A percentile compares a stretch with the other conserved stretches of the same genome.
Conservation (phyloP, 2,113 vertebrate species). For the Bolborhynchus lineola region DNA sequence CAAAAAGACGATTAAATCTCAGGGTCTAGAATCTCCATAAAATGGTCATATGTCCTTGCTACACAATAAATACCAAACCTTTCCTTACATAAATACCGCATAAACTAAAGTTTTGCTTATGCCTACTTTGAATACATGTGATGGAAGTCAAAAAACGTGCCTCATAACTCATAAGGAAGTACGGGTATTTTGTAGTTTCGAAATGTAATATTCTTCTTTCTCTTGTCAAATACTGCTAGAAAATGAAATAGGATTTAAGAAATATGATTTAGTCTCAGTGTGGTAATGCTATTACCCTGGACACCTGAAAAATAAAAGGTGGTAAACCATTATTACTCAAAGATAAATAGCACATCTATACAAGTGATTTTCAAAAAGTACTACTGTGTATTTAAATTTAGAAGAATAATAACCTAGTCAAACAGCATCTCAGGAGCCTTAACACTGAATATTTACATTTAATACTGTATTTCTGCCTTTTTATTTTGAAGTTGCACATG, state of each 20-base stretch:
- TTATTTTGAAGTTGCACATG: not conserved
- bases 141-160: not conserved
- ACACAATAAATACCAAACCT: not conserved
- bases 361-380: not conserved
- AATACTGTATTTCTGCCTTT: not conserved
- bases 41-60: not conserved
- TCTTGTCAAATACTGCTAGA: not conserved
- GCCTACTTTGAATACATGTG: not conserved
- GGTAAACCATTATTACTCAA: not conserved
- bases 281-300: not conserved
- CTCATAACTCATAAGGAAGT: not conserved
- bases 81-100: not conserved
- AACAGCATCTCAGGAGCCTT: not conserved
- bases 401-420: not conserved
- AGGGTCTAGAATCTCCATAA: not conserved
- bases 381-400: not conserved
- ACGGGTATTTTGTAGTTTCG: not conserved
- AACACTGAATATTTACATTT: not conserved
- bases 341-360: not conserved
- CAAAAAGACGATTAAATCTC: constrained; percentile 3
- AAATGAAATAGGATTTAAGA: not conserved
- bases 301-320: not conserved
- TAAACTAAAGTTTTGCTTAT: not conserved
- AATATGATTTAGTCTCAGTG: not conserved
- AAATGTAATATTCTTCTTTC: not conserved